These are phyloP conservation scores for Mayetiola destructor DNA, from an alignment of 2,888 invertebrate genomes.

Conservation along the genomic window DNA sequence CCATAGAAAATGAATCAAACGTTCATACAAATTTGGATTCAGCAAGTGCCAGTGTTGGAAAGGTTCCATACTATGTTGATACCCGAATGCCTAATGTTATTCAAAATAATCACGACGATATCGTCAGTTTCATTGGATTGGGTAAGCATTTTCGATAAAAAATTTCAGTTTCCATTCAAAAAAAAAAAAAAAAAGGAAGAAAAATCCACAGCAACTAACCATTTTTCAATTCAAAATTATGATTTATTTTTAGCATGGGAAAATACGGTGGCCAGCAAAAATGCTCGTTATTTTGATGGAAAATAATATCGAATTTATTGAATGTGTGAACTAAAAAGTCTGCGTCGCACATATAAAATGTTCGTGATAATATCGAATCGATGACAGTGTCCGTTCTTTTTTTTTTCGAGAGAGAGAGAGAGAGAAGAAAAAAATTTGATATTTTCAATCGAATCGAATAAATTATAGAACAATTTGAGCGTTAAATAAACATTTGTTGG, in stretches of 20 bases:
- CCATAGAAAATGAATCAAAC: background rate
- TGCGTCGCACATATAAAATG: too few relatives aligned
- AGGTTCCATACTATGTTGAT: slow-evolving; percentile 14
- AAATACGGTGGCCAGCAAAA: slow-evolving; percentile 47
- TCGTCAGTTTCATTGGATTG: slow-evolving; percentile 46
- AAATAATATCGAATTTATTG: slow-evolving; percentile 27
- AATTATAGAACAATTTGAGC: too few relatives aligned
- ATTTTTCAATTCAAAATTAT: background rate
- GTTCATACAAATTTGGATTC: slow-evolving; percentile 14
- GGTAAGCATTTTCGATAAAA: slow-evolving; percentile 36
- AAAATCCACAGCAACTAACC: background rate
- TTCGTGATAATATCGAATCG: too few relatives aligned
- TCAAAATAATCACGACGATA: slow-evolving; percentile 38
- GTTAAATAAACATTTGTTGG: too few relatives aligned
- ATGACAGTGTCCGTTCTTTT: too few relatives aligned
- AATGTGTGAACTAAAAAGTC: background rate
- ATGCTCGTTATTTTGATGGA: slow-evolving; percentile 45
- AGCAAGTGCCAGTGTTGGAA: slow-evolving; percentile 22
- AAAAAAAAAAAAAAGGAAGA: background rate
- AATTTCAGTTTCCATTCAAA: background rate
- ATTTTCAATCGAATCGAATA: too few relatives aligned
- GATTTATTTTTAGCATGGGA: slow-evolving; percentile 50
- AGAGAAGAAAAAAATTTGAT: too few relatives aligned
- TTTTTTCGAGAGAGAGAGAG: too few relatives aligned
- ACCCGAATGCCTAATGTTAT: background rate